phyloP scores from a whole-genome alignment of 2,888 invertebrate genomes.

The Lepidochrysops patricia region DNA sequence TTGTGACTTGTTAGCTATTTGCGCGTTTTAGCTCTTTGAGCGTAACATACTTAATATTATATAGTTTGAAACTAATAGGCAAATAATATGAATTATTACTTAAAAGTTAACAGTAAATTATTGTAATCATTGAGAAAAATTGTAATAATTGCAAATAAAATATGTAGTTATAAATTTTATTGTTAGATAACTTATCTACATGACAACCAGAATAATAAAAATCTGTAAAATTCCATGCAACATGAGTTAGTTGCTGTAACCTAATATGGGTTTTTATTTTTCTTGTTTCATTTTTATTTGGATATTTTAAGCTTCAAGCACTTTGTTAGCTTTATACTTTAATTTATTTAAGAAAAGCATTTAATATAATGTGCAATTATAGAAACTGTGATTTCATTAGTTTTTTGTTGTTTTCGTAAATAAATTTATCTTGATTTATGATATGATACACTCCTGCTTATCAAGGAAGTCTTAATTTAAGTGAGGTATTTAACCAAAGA shows the following conservation, averaged over 20 bases:
- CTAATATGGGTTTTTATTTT: not conserved
- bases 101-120: not conserved
- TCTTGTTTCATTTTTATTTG: not conserved
- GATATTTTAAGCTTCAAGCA: not conserved
- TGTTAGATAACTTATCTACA: not conserved
- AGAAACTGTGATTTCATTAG: not conserved
- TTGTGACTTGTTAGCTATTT: no score
- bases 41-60: no score
- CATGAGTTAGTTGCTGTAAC: not conserved
- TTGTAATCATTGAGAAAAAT: not conserved
- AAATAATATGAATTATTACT: not conserved
- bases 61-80: not conserved
- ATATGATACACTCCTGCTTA: no score
- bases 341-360: not conserved
- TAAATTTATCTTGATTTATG: no score
- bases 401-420: no score
- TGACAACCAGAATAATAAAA: not conserved
- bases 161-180: not conserved
- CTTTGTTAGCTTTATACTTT: not conserved
- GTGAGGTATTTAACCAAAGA: no score
- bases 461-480: no score
- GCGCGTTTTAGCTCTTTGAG: no score
- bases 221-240: not conserved
- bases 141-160: not conserved
- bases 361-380: not conserved